A percentile compares a stretch with the other conserved stretches of the same genome.
Evolutionary conservation across 2,113 vertebrate species (phyloP).

Genomic region (Pseudorectes ferrugineus): DNA sequence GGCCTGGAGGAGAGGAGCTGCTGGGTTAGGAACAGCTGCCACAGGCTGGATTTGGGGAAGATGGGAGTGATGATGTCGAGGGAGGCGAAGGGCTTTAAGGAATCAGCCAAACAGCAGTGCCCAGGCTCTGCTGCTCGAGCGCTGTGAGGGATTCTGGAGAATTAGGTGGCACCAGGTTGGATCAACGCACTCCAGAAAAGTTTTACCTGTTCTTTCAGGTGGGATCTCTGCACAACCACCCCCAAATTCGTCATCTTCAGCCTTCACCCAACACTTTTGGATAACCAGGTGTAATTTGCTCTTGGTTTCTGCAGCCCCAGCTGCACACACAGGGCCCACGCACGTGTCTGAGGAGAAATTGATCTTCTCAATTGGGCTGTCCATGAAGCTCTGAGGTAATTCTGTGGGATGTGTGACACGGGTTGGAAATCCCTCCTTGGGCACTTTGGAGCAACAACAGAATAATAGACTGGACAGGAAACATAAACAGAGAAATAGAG

Average conservation of each 20-base stretch:
- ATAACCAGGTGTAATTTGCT: background rate
- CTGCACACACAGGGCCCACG: accelerated
- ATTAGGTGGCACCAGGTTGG: background rate
- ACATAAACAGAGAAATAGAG: background rate
- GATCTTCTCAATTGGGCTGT: background rate
- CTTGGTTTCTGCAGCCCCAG: background rate
- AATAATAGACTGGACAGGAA: background rate
- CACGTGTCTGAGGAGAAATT: background rate
- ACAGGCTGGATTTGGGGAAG: background rate
- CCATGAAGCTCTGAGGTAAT: background rate
- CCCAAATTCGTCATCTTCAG: background rate
- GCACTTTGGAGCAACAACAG: background rate
- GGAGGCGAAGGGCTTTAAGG: background rate
- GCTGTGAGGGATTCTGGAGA: background rate
- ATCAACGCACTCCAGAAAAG: background rate
- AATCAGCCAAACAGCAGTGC: background rate
- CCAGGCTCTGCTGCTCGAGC: background rate
- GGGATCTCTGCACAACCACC: accelerated
- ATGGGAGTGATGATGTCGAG: background rate
- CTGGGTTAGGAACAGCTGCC: background rate
- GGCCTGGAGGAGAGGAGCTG: background rate
- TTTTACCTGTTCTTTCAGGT: background rate
- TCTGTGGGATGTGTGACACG: background rate
- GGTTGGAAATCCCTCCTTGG: background rate
- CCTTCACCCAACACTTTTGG: accelerated